Evolutionary conservation across 1,140 invertebrate species (phyloP).

Genomic region (Atta cephalotes): DNA sequence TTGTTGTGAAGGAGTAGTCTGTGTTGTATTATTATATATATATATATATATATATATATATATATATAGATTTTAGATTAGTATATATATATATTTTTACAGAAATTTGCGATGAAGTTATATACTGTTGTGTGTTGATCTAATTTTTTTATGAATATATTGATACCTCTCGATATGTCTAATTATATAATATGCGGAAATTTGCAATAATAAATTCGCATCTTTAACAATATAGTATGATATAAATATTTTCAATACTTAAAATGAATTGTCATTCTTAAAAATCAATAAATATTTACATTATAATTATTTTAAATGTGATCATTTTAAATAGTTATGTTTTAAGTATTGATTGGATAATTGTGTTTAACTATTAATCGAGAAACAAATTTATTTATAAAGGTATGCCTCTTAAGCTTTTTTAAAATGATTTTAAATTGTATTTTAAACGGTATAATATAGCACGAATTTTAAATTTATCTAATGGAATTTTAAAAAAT

Average conservation of each 20-base stretch:
- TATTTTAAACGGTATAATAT: not conserved
- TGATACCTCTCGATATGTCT: not conserved
- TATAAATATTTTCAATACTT: not conserved
- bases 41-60: too few species aligned
- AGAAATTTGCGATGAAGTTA: not conserved
- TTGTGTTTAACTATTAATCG: not conserved
- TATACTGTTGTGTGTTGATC: not conserved
- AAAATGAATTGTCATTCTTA: not conserved
- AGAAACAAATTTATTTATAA: not conserved
- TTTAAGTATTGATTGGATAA: not conserved
- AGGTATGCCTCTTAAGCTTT: not conserved
- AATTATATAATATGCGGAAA: not conserved
- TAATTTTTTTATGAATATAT: slow-evolving; percentile 33
- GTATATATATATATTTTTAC: not conserved
- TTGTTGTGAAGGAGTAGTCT: too few species aligned
- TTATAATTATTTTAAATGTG: not conserved
- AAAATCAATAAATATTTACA: not conserved
- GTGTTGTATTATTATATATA: too few species aligned
- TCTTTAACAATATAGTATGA: not conserved
- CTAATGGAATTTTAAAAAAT: not conserved
- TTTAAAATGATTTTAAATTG: not conserved
- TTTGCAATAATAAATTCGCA: not conserved
- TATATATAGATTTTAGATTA: not conserved
- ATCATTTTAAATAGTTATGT: not conserved
- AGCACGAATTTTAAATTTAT: not conserved